Evolutionary conservation across 2,888 invertebrate species (phyloP), one percentile per base, ranked within the genome.

Genomic region (Netelia inedita): DNA sequence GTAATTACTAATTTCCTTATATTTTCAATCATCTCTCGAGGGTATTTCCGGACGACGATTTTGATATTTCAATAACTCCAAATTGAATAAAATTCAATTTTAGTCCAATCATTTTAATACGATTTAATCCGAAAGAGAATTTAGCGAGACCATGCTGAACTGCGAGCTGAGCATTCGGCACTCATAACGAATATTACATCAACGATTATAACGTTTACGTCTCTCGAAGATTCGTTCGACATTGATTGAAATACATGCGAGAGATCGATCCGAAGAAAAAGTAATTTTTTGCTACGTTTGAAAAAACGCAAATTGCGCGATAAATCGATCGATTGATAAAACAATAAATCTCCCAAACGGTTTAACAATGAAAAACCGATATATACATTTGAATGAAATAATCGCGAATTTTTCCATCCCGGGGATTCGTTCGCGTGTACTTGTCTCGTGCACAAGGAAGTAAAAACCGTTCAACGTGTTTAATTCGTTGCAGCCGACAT

Each of bases 401-500:
- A 28, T 43, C 50, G 57, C 43, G 21, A 53, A 28, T 10, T 61
- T 43, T 46, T 28, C 23, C 10, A 59, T 28, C 8, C 23, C 14
- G 16, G 10, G 19, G n/a, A 28, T 2, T 21, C 14, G 14, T 63
- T 50, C 46, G n/a, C 11, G 23, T 21, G 16, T 8, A 59, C 50
- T 21, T 59, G 68, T 14, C 43, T 46, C 43, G 0, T 8, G 1
- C 9, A 41, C 11, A 21, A 16, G 65, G 19, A 41, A 57, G 57
- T 14, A 65, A 21, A 8, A 43, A 28, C 41, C 68, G n/a, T 72
- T 41, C 19, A 59, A 14, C 46, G 46, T 11, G 11, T 46, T 14
- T 46, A 11, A 14, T 10, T 46, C 46, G 63, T 65, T 28, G 35
- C 76, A 80, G 73, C 75, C 87, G 73, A 82, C 78, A 85, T 87